Conservation (phyloP, 2,888 invertebrate species). For the Crossocerus cetratus region DNA sequence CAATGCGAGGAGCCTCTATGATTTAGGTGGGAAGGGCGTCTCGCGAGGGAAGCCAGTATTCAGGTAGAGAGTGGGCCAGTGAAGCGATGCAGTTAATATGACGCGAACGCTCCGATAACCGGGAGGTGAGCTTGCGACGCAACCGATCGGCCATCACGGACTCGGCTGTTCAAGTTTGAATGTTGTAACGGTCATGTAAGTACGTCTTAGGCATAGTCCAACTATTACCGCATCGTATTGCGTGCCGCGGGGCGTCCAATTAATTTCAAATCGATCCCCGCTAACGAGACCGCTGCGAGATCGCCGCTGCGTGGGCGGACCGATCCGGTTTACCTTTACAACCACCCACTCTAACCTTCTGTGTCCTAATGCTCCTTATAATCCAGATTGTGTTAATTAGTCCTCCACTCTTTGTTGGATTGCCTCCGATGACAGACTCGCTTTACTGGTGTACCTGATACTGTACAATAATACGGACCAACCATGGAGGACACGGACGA, state of each 20-base stretch:
- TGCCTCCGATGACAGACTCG: conserved; percentile 42
- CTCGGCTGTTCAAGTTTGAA: conserved; percentile 54
- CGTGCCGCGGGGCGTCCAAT: neutral
- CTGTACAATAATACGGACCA: conserved; percentile 19
- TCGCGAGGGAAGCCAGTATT: neutral
- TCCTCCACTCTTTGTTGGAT: conserved; percentile 37
- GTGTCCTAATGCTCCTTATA: conserved; percentile 33
- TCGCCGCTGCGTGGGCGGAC: conserved; percentile 39
- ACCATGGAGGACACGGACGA: conserved; percentile 71
- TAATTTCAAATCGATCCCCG: conserved; percentile 22
- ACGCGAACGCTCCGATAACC: conserved; percentile 18
- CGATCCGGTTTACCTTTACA: conserved; percentile 47
- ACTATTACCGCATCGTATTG: conserved; percentile 1
- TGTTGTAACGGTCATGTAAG: conserved; percentile 54
- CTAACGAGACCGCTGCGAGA: conserved; percentile 12
- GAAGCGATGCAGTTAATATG: conserved; percentile 19
- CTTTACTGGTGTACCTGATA: conserved; percentile 31
- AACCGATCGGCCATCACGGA: conserved; percentile 44
- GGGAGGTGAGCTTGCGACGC: conserved; percentile 20
- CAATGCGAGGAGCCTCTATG: conserved; percentile 21
- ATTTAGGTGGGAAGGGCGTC: conserved; percentile 7
- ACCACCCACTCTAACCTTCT: conserved; percentile 50
- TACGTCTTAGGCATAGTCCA: conserved; percentile 33
- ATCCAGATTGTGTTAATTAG: conserved; percentile 48
- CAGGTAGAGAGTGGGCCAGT: conserved; percentile 7